Evolutionary conservation across 2,797 vertebrate species (phyloP).

Genomic region (Rhinogobio ventralis): DNA sequence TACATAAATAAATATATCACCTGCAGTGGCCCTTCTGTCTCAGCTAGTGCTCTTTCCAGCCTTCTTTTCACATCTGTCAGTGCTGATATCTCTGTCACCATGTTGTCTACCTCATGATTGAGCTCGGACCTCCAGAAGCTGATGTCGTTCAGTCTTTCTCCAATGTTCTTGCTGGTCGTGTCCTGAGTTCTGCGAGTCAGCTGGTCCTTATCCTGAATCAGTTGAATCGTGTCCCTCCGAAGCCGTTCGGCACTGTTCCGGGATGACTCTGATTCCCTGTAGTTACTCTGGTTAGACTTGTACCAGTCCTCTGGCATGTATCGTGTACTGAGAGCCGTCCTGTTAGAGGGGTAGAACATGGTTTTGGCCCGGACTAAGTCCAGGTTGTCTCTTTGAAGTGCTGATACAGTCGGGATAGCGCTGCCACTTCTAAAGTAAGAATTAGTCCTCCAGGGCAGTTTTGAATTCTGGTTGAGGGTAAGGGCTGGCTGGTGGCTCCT

Average conservation of each 20-base stretch:
- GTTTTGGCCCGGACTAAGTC: slow-evolving; percentile 79
- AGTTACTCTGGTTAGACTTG: slow-evolving; percentile 87
- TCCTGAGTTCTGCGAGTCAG: slow-evolving; percentile 84
- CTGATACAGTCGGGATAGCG: slow-evolving; percentile 70
- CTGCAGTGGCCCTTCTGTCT: slow-evolving; percentile 90
- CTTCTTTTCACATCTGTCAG: slow-evolving; percentile 84
- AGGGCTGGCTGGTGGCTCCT: slow-evolving; percentile 77
- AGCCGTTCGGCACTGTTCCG: slow-evolving; percentile 87
- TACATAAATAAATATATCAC: slow-evolving; percentile 69
- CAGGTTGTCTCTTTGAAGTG: slow-evolving; percentile 74
- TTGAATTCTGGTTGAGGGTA: slow-evolving; percentile 76
- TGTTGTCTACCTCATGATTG: slow-evolving; percentile 88
- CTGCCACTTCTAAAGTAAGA: slow-evolving; percentile 80
- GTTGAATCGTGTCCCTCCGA: slow-evolving; percentile 82
- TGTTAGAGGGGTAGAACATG: slow-evolving; percentile 84
- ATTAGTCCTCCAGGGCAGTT: slow-evolving; percentile 84
- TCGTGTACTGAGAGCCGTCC: slow-evolving; percentile 78
- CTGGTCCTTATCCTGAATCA: slow-evolving; percentile 91
- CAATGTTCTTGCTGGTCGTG: slow-evolving; percentile 86
- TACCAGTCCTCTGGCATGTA: slow-evolving; percentile 92
- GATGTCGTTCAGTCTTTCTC: slow-evolving; percentile 87
- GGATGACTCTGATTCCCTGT: slow-evolving; percentile 84
- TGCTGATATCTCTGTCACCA: slow-evolving; percentile 88
- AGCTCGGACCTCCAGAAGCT: slow-evolving; percentile 93
- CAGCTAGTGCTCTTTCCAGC: slow-evolving; percentile 87